Base-by-base conservation (phyloP, 2,113 vertebrate species). In the Phalacrocorax pelagicus region DNA sequence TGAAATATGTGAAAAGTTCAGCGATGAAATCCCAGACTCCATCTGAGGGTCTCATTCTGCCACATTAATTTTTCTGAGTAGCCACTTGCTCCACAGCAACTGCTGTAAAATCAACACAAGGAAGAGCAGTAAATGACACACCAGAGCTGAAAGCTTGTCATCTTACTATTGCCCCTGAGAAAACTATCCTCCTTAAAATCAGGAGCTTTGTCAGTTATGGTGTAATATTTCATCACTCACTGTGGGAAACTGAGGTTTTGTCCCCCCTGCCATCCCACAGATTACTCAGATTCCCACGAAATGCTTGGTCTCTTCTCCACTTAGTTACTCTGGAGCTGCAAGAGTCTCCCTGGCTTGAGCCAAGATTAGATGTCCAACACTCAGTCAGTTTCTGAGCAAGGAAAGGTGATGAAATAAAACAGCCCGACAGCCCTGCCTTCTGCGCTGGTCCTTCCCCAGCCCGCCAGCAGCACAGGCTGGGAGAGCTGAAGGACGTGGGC, bases 261-360 rank as follows among this genome's bases (percentile, higher is more conserved):
- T 20, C 14, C 21, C 2, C 4, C 4, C 3, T 0, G 0, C 44
- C 54, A 51, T 30, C 52, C 40, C 72, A 24, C 44, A 69, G 38
- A 15, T 55, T 78, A 47, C 44, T 62, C 62, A 34, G 13, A 77
- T 27, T 70, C 54, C 40, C 12, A 11, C 12, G 1, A 73, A 81
- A 69, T 32, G 5, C 34, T 49, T 66, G 49, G 22, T 51, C 15
- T 75, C 42, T 44, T 75, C 38, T 44, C 34, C 32, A 36, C 17
- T 54, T 42, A 26, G 38, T 42, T 59, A 12, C 34, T 63, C 11
- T n/a, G 19, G 47, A 61, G 40, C 36, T 26, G 8, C 36, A 72
- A 44, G 27, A 7, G 34, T 57, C 42, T 47, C 16, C 10, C 44
- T 27, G 15, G 20, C 18, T 86, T 57, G 36, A 29, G 10, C 62